Percentiles rank a stretch among this genome's conserved stretches.
These are phyloP conservation scores for Heterochromis multidens DNA, from an alignment of 2,113 vertebrate genomes.

Conservation along the genomic window DNA sequence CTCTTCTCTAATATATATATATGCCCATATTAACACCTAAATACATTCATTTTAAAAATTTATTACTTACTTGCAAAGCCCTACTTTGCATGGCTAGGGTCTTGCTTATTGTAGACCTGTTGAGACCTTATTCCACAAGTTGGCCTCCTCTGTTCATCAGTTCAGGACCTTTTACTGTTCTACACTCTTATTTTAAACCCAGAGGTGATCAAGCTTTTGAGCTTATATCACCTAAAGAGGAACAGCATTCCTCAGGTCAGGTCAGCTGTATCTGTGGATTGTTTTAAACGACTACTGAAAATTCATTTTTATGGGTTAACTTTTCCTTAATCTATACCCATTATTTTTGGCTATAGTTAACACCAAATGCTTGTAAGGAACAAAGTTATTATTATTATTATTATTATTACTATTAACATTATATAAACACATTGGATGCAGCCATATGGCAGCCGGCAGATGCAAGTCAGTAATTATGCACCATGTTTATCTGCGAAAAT, in stretches of 20 bases:
- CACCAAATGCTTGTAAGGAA: neutral
- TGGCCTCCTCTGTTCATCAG: neutral
- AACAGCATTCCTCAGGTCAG: neutral
- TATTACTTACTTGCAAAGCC: neutral
- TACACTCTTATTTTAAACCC: neutral
- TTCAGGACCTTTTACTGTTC: neutral
- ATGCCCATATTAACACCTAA: neutral
- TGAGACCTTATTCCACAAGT: neutral
- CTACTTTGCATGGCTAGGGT: neutral
- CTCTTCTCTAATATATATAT: neutral
- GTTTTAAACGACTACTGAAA: neutral
- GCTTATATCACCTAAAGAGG: neutral
- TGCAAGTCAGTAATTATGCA: neutral
- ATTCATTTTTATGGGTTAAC: neutral
- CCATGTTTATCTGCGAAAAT: neutral
- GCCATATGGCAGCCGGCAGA: neutral
- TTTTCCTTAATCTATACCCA: neutral
- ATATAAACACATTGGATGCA: neutral
- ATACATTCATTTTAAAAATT: neutral
- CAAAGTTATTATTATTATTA: neutral
- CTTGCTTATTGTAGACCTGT: neutral
- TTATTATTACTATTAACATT: neutral
- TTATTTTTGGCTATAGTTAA: neutral
- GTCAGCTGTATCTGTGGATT: neutral
- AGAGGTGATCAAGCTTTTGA: neutral